These are phyloP conservation scores for Lamellibrachia luymesi DNA, from an alignment of 1,140 invertebrate species.

Conservation along the genomic window DNA sequence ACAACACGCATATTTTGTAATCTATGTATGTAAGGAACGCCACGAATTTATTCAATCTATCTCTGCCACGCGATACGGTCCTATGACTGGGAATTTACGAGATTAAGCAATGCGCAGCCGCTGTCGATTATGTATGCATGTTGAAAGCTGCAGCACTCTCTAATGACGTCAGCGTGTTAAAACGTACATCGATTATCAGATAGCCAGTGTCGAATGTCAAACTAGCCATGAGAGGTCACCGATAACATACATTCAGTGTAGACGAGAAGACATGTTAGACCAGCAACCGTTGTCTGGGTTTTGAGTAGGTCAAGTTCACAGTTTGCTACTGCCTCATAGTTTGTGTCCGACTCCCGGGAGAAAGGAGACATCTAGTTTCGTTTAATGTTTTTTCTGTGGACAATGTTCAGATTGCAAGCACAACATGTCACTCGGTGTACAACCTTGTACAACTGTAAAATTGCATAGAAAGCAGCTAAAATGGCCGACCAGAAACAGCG, in stretches of 20 bases:
- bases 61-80: not conserved
- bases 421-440: too few species aligned
- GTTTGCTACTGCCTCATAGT: too few species aligned
- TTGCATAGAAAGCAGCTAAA: too few species aligned
- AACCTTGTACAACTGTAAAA: too few species aligned
- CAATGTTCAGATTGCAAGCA: not conserved
- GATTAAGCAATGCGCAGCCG: not conserved
- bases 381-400: not conserved
- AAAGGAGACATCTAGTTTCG: not conserved
- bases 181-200: not conserved
- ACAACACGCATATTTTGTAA: not conserved
- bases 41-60: not conserved
- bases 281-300: not conserved
- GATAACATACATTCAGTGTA: not conserved
- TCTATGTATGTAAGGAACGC: not conserved
- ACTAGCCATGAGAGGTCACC: not conserved
- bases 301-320: not conserved
- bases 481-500: too few species aligned
- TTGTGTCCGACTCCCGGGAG: not conserved
- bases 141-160: not conserved
- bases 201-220: not conserved
- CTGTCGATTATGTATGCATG: not conserved
- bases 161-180: not conserved
- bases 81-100: not conserved
- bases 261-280: not conserved